Evolutionary conservation across 1,140 invertebrate species (phyloP).

Genomic region (Trichoplusia ni): DNA sequence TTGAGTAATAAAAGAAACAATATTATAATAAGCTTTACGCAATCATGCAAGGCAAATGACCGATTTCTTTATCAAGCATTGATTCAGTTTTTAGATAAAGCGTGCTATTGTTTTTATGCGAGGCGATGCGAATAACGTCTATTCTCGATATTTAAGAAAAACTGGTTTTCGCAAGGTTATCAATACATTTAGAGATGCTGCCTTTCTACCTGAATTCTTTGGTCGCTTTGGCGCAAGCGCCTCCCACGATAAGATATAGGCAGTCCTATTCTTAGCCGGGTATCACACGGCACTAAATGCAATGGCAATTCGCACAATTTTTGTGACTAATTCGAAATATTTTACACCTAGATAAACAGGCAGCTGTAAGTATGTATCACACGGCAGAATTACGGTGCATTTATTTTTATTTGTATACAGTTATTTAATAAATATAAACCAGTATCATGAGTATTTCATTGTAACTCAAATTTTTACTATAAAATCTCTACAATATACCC

Average conservation of each 20-base stretch:
- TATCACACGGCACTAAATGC: background rate
- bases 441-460: no score
- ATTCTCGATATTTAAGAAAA: conserved; percentile 6
- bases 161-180: conserved; percentile 11
- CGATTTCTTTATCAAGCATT: no score
- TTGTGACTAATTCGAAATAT: no score
- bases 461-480: no score
- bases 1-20: no score
- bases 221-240: background rate
- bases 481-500: no score
- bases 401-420: background rate
- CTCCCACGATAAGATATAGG: background rate
- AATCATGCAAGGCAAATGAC: no score
- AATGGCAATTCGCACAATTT: no score
- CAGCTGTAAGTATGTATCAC: no score
- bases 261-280: background rate
- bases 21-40: no score
- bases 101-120: background rate
- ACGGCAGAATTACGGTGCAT: no score
- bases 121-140: background rate
- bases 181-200: background rate
- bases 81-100: background rate
- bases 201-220: conserved; percentile 15
- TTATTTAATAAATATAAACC: conserved; percentile 4
- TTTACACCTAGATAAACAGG: conserved; percentile 1